Conservation (phyloP, 2,797 vertebrate genomes). For the Thaleichthys pacificus region DNA sequence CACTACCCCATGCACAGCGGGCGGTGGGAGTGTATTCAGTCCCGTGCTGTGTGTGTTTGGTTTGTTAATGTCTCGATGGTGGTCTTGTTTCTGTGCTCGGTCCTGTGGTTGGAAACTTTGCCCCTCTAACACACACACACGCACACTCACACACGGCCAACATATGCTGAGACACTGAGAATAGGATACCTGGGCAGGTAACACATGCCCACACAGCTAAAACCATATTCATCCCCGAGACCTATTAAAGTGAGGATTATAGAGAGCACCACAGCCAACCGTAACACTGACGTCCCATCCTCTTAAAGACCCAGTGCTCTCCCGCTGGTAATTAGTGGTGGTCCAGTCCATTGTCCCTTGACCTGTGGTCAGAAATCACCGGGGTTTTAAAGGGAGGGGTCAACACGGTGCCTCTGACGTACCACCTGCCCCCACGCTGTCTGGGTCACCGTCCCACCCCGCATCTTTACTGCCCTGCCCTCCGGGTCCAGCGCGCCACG, state of each 20-base stretch:
- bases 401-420: constrained; percentile 65
- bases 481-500: constrained; percentile 54
- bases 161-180: constrained; percentile 28
- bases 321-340: constrained; percentile 72
- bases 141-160: neutral
- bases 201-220: constrained; percentile 25
- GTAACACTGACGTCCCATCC: neutral
- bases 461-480: constrained; percentile 63
- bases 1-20: neutral
- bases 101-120: constrained; percentile 34
- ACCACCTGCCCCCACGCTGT: constrained; percentile 58
- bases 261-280: too few species aligned
- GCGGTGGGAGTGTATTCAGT: neutral
- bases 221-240: neutral
- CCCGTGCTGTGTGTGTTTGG: constrained; percentile 29
- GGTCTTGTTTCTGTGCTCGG: constrained; percentile 48
- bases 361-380: constrained; percentile 75
- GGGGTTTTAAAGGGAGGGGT: constrained; percentile 70
- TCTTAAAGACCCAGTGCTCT: constrained; percentile 52
- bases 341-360: constrained; percentile 73
- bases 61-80: constrained; percentile 37
- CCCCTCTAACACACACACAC: constrained; percentile 12
- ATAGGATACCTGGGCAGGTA: constrained; percentile 28
- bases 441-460: constrained; percentile 68
- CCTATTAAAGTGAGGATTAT: constrained; percentile 21